Base-by-base conservation (phyloP, 2,888 invertebrate genomes). In the Hydropsyche betteni region DNA sequence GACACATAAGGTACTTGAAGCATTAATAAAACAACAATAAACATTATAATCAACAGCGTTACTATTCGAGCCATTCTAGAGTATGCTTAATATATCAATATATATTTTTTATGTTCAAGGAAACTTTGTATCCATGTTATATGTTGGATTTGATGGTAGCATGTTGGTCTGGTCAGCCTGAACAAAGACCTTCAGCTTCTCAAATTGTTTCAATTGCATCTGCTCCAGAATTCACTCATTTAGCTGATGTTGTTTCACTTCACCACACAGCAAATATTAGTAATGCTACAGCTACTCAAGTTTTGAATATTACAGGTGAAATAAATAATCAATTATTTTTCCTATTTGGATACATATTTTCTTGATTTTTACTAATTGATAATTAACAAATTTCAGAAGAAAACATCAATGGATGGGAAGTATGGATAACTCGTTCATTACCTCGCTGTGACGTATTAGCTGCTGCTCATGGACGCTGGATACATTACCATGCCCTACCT, bases 121-220 rank as follows among this genome's bases (percentile, higher is more conserved):
- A 95, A 83, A 91, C 94, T 3, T 89, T 92, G 72, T 95, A 94
- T 86, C 95, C 96, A 0, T 92, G 93, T 82, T 94, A 95, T 83
- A 91, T 97, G 83, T 86, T 99, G 74, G 99, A 99, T 84, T 88
- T 96, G 70, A 98, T 99, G 97, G 95, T 96, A 0, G 89, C 96
- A 7, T 98, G 98, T 84, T 99, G 99, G 99, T 91, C 94, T 12
- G 96, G 96, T 74, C 89, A 92, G 80, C 93, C 94, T 0, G 91
- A 85, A 82, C 92, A 93, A 82, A 90, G 99, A 6, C 99, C 99
- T 0, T 94, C 97, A 0, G 97, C 98, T 5, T 95, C 95, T 81
- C 97, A 98, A 83, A 93, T 98, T 36, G 96, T 97, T n/a, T 93
- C 94, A 2, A 93, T 97, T 77, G 93, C 94, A 0, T 92, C 93